phyloP scores from a whole-genome alignment of 2,888 invertebrate species.

The Scrobipalpa costella region DNA sequence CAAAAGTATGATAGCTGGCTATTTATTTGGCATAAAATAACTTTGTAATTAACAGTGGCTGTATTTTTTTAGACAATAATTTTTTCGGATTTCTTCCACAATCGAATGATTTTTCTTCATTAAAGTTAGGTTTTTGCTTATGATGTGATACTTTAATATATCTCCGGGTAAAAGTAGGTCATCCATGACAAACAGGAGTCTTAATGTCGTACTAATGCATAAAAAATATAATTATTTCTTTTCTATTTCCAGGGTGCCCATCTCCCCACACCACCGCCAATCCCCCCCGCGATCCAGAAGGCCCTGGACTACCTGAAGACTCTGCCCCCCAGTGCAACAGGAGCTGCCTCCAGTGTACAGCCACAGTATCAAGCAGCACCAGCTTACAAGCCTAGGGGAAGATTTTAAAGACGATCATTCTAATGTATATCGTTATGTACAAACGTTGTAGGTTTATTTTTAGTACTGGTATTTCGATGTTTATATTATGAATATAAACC shows the following conservation, averaged over 20 bases:
- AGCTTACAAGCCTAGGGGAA: constrained; percentile 52
- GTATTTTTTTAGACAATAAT: too few relatives aligned
- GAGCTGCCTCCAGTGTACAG: constrained; percentile 58
- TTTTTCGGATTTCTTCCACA: too few relatives aligned
- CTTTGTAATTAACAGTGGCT: too few relatives aligned
- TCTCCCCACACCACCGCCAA: constrained; percentile 91
- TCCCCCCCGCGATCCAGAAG: constrained; percentile 87
- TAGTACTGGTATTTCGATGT: not conserved
- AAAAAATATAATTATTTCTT: not conserved
- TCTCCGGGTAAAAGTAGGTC: too few relatives aligned
- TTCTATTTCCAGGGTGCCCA: constrained; percentile 83
- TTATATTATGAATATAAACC: too few relatives aligned
- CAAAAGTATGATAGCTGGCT: too few relatives aligned
- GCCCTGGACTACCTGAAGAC: constrained; percentile 83
- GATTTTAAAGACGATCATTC: constrained; percentile 42
- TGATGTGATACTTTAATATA: too few relatives aligned
- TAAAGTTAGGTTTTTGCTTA: too few relatives aligned
- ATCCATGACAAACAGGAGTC: too few relatives aligned
- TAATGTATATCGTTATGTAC: not conserved
- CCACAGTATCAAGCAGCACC: constrained; percentile 57
- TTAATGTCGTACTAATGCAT: not conserved
- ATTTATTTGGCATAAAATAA: too few relatives aligned
- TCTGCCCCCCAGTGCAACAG: constrained; percentile 73
- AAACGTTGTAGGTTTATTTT: not conserved
- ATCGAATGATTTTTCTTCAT: too few relatives aligned